Evolutionary conservation across 2,113 vertebrate genomes (phyloP).

Genomic region (Brachypteracias leptosomus): DNA sequence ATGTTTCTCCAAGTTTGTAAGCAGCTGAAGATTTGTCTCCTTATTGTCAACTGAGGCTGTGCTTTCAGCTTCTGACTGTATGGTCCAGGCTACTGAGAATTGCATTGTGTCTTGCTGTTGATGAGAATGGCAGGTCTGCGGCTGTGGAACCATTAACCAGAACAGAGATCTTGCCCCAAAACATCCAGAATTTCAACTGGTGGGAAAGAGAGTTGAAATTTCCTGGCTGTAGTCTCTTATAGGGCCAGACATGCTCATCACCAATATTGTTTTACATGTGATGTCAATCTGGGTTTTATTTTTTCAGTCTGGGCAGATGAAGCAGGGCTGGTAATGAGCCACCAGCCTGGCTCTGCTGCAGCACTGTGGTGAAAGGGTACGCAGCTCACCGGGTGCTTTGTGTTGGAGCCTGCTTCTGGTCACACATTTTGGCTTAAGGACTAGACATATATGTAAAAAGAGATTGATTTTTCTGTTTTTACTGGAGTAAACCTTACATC

Average conservation of each 20-base stretch:
- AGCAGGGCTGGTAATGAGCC: background rate
- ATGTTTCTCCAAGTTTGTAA: background rate
- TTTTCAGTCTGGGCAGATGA: background rate
- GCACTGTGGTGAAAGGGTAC: background rate
- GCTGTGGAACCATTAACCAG: background rate
- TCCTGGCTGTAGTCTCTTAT: background rate
- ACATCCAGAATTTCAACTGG: background rate
- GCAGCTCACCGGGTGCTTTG: fast-evolving
- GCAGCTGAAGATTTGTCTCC: background rate
- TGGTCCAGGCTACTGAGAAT: background rate
- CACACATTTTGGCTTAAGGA: background rate
- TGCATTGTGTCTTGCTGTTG: background rate
- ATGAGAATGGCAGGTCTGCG: background rate
- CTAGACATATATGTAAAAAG: background rate
- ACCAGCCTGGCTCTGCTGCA: background rate
- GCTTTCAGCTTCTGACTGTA: background rate
- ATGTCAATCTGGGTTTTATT: background rate
- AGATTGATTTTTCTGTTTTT: background rate
- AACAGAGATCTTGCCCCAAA: background rate
- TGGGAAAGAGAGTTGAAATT: background rate
- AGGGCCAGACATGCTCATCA: background rate
- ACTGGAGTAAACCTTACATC: background rate
- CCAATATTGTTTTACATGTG: background rate
- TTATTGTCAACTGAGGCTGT: background rate
- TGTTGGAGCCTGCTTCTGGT: background rate